Evolutionary conservation across 2,113 vertebrate genomes (phyloP).

Genomic region (Protobothrops mucrosquamatus): DNA sequence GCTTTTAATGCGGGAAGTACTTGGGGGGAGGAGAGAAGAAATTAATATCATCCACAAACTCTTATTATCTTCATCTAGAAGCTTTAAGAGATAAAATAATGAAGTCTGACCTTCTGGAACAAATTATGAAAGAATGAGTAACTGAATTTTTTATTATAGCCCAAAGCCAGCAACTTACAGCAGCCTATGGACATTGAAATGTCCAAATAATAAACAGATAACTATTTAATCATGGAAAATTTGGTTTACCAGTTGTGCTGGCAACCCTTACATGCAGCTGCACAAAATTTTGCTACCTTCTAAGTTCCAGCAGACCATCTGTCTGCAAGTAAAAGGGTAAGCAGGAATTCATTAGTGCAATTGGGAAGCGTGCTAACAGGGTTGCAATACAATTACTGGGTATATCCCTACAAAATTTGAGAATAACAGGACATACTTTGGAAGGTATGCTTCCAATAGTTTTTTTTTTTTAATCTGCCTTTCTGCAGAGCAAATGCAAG

Average conservation of each 20-base stretch:
- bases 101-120: neutral
- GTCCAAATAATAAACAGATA: neutral
- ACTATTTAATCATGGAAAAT: neutral
- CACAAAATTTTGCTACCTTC: neutral
- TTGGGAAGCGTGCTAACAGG: neutral
- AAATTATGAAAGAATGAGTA: neutral
- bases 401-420: neutral
- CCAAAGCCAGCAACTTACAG: neutral
- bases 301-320: neutral
- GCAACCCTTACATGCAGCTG: neutral
- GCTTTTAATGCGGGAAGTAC: neutral
- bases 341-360: neutral
- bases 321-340: neutral
- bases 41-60: neutral
- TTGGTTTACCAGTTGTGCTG: neutral
- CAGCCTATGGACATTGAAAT: neutral
- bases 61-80: neutral
- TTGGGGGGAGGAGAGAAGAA: neutral
- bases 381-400: neutral
- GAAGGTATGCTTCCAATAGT: neutral
- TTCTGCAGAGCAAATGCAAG: neutral
- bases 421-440: neutral
- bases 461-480: neutral
- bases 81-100: neutral
- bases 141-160: neutral